A percentile compares a stretch with the other conserved stretches of the same genome.
Conservation (phyloP, 1,140 invertebrate species). For the Stegodyphus mimosarum region DNA sequence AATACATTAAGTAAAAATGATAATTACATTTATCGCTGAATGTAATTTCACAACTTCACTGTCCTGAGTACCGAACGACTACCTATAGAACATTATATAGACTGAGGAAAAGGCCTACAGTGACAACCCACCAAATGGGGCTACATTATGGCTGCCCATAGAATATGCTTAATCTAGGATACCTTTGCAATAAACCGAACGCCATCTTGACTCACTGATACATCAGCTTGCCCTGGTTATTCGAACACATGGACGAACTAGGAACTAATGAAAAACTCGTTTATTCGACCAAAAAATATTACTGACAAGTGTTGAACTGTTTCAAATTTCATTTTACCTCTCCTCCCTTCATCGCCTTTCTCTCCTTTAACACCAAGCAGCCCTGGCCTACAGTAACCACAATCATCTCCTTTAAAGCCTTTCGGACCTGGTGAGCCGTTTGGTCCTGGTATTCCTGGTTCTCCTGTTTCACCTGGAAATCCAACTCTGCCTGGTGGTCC, state of each 20-base stretch:
- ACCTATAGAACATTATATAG: too few relatives aligned
- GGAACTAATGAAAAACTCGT: neutral
- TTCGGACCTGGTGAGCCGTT: constrained; percentile 63
- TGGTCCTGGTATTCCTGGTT: constrained; percentile 62
- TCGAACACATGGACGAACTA: neutral
- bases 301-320: neutral
- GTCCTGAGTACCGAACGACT: too few relatives aligned
- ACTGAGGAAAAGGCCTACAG: too few relatives aligned
- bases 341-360: constrained; percentile 55
- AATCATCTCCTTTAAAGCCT: constrained; percentile 64
- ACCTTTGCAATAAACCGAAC: too few relatives aligned
- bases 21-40: too few relatives aligned
- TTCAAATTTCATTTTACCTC: constrained; percentile 40
- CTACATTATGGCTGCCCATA: too few relatives aligned
- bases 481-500: constrained; percentile 63
- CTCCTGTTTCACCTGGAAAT: constrained; percentile 63
- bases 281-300: neutral
- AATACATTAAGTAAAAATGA: too few relatives aligned
- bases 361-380: constrained; percentile 72
- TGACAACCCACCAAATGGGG: too few relatives aligned
- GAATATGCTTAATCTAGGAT: too few relatives aligned
- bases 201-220: too few relatives aligned
- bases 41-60: too few relatives aligned
- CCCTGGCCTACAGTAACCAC: constrained; percentile 70
- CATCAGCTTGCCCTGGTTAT: too few relatives aligned